Conservation (phyloP, 2,797 vertebrate genomes). For the Amblyopsis hoosieri region DNA sequence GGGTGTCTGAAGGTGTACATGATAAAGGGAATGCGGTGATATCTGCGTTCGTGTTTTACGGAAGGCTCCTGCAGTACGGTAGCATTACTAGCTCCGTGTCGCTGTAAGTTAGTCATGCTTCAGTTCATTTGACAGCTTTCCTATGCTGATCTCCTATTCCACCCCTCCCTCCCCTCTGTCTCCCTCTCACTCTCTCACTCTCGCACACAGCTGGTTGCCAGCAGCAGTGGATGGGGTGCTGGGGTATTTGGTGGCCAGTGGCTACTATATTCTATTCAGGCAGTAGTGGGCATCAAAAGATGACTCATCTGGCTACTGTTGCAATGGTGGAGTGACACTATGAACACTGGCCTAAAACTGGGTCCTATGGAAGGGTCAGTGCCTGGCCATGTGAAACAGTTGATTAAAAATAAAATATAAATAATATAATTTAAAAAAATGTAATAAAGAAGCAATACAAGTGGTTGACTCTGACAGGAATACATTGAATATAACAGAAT, state of each 20-base stretch:
- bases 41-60: background rate
- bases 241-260: slow-evolving; percentile 25
- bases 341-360: slow-evolving; percentile 12
- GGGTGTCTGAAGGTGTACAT: no score
- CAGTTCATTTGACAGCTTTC: slow-evolving; percentile 32
- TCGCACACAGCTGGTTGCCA: slow-evolving; percentile 30
- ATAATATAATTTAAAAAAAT: no score
- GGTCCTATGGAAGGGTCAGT: background rate
- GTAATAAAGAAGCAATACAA: no score
- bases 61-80: slow-evolving; percentile 22
- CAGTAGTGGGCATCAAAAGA: slow-evolving; percentile 32
- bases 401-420: no score
- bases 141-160: background rate
- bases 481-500: no score
- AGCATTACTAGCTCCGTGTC: slow-evolving; percentile 32
- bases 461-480: no score
- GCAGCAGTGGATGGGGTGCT: slow-evolving; percentile 46
- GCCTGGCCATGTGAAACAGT: background rate
- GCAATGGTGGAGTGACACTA: slow-evolving; percentile 21
- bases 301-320: slow-evolving; percentile 50
- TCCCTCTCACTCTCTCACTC: slow-evolving; percentile 1
- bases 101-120: slow-evolving; percentile 39
- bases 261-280: slow-evolving; percentile 37
- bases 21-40: no score
- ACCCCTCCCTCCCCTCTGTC: slow-evolving; percentile 2